Evolutionary conservation across 2,113 vertebrate species (phyloP), one percentile per base, ranked within the genome.

Genomic region (Albula glossodonta): DNA sequence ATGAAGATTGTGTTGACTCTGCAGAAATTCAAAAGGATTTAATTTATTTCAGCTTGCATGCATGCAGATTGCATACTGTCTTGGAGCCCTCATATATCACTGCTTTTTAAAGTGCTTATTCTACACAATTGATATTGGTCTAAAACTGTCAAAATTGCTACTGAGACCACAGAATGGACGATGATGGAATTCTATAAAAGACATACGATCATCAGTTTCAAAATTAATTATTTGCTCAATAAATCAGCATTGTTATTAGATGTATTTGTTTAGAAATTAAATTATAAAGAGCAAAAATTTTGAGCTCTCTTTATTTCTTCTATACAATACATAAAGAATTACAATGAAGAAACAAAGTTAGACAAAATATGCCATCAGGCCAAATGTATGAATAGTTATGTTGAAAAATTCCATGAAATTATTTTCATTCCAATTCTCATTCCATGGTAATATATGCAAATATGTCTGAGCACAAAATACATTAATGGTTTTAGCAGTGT

Each of bases 401-500:
- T 74, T 74, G 10, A 74, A 74, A 74, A 74, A 74, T 74, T 15
- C 51, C 87, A 74, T 79, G 85, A 74, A 77, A 89, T 89, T 85
- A 89, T 84, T 90, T 56, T 88, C 86, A 53, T 84, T 74, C 53
- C 78, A 82, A 81, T 90, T 86, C 77, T 84, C 87, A 88, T 89
- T 92, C 93, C 89, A 89, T 83, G 70, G 82, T 90, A 89, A 17
- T 88, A 79, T 83, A 91, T 89, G 88, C 78, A 82, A 19, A 85
- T 91, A 87, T 90, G 87, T 74, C 51, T 2, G 25, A 31, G 25
- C 87, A 89, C 86, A 89, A 89, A 17, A 52, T 57, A 49, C 41
- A 41, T 66, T 53, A 49, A 48, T 83, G 4, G 12, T 89, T 85
- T 88, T 88, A 87, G 60, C 89, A 66, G 84, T 85, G 83, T 87